phyloP scores from a whole-genome alignment of 2,888 invertebrate genomes.

The Campoplex nolae region DNA sequence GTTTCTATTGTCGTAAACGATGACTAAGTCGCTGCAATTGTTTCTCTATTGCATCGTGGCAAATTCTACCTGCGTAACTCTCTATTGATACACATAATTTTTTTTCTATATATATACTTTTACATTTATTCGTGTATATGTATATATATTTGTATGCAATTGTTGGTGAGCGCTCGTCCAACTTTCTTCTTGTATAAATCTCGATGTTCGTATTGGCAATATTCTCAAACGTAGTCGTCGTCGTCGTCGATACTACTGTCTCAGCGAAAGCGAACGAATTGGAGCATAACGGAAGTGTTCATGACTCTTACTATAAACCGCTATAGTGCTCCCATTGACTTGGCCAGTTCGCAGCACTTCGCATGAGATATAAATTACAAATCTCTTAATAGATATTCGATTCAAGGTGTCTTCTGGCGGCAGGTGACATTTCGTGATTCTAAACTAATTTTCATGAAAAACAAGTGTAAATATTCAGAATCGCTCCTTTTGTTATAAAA shows the following conservation, averaged over 20 bases:
- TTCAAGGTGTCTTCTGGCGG: neutral
- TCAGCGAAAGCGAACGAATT: constrained; percentile 76
- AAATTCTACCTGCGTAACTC: constrained; percentile 40
- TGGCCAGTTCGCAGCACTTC: constrained; percentile 28
- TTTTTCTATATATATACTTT: neutral
- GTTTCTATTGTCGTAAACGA: constrained; percentile 36
- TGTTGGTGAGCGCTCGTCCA: constrained; percentile 5
- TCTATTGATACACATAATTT: constrained; percentile 4
- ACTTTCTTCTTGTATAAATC: constrained; percentile 57
- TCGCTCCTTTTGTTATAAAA: too few relatives aligned
- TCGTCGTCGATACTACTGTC: constrained; percentile 42
- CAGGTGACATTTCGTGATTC: constrained; percentile 4
- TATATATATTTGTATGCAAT: too few relatives aligned
- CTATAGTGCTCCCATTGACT: constrained; percentile 5
- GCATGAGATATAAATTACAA: constrained; percentile 20
- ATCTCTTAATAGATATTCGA: neutral
- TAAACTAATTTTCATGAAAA: too few relatives aligned
- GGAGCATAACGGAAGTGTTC: constrained; percentile 77
- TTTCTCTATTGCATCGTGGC: constrained; percentile 26
- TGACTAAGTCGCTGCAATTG: constrained; percentile 34
- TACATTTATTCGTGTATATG: too few relatives aligned
- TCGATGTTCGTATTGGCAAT: constrained; percentile 65
- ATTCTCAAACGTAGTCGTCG: constrained; percentile 38
- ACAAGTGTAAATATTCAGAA: too few relatives aligned
- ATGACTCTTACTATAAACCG: constrained; percentile 53